phyloP scores from a whole-genome alignment of 1,140 invertebrate species.

The Drosophila pseudoananassae region DNA sequence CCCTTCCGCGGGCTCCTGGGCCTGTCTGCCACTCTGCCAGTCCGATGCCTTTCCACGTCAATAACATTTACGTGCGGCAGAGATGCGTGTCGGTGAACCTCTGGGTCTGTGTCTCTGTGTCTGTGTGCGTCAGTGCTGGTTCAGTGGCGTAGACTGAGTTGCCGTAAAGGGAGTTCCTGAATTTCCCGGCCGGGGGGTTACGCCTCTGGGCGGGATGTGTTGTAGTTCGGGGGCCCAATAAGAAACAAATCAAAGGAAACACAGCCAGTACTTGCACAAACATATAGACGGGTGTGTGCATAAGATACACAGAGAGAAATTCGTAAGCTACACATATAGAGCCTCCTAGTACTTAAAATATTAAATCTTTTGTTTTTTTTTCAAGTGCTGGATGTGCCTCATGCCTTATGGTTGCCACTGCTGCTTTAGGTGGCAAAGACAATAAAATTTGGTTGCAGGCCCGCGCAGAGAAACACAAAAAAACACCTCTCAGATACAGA shows the following conservation, averaged over 20 bases:
- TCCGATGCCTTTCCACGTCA: slow-evolving; percentile 65
- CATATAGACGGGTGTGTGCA: slow-evolving; percentile 17
- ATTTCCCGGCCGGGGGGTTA: slow-evolving; percentile 1
- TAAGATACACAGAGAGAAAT: slow-evolving; percentile 1
- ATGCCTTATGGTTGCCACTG: slow-evolving; percentile 51
- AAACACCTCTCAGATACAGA: neutral
- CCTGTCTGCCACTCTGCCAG: slow-evolving; percentile 33
- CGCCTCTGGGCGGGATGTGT: slow-evolving; percentile 24
- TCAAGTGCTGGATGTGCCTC: slow-evolving; percentile 40
- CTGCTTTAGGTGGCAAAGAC: slow-evolving; percentile 50
- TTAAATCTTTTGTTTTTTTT: no score
- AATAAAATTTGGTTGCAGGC: slow-evolving; percentile 47
- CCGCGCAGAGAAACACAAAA: neutral
- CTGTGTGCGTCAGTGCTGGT: neutral
- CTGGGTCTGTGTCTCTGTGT: neutral
- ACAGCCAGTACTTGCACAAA: slow-evolving; percentile 41
- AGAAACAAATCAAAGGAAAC: slow-evolving; percentile 40
- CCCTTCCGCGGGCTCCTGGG: slow-evolving; percentile 36
- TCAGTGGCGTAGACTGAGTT: slow-evolving; percentile 2
- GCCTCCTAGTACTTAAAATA: no score
- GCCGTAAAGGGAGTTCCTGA: neutral
- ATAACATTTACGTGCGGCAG: slow-evolving; percentile 71
- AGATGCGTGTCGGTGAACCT: slow-evolving; percentile 44
- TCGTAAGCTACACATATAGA: no score
- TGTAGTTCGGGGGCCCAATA: slow-evolving; percentile 33